phyloP scores from a whole-genome alignment of 2,888 invertebrate species.

The Acanthosoma haemorrhoidale region DNA sequence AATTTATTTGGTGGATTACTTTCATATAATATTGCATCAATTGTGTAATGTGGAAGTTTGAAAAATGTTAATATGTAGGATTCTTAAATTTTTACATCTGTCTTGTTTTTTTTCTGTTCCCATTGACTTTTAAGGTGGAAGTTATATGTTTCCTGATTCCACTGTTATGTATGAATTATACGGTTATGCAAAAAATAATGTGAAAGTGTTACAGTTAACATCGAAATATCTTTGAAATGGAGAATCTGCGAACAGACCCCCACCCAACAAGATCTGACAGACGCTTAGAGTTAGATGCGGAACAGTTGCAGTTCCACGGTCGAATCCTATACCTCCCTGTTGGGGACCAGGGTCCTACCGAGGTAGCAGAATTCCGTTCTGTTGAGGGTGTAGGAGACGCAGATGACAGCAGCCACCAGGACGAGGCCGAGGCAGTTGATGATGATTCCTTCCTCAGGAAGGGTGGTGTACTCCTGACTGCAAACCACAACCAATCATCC shows the following conservation, averaged over 20 bases:
- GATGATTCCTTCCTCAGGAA: slow-evolving; percentile 55
- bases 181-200: not conserved
- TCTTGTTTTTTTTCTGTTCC: no score
- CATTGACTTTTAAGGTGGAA: not conserved
- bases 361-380: slow-evolving; percentile 55
- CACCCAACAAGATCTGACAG: not conserved
- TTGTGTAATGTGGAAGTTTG: no score
- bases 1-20: no score
- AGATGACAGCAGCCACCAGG: slow-evolving; percentile 58
- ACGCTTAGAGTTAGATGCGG: not conserved
- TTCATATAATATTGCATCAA: no score
- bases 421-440: slow-evolving; percentile 64
- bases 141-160: not conserved
- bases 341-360: slow-evolving; percentile 52
- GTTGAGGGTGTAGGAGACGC: slow-evolving; percentile 61
- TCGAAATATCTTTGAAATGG: not conserved
- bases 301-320: not conserved
- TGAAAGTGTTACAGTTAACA: not conserved
- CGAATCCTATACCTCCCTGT: not conserved
- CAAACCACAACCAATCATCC: slow-evolving; percentile 33
- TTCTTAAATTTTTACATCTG: no score
- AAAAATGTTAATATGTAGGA: no score
- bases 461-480: slow-evolving; percentile 29
- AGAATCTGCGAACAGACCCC: not conserved
- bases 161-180: not conserved